Percentiles rank a stretch among this genome's conserved stretches.
phyloP scores from a whole-genome alignment of 2,888 invertebrate species.

The Selenia dentaria region DNA sequence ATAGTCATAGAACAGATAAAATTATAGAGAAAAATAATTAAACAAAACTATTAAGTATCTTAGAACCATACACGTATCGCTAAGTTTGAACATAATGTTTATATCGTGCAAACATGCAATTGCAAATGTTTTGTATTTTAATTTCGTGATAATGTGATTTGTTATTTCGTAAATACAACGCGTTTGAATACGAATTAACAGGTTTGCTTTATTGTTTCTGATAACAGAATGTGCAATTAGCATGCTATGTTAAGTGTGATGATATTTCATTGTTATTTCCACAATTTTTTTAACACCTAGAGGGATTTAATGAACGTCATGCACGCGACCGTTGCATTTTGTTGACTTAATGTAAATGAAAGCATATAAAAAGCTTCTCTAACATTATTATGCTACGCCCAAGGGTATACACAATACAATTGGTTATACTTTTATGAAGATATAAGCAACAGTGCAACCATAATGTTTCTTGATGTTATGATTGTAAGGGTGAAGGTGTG shows the following conservation, averaged over 20 bases:
- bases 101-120: conserved; percentile 61
- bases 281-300: conserved; percentile 16
- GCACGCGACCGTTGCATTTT: conserved; percentile 29
- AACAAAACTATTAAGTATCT: no score
- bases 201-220: conserved; percentile 50
- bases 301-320: conserved; percentile 16
- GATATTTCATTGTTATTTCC: conserved; percentile 22
- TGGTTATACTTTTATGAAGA: no score
- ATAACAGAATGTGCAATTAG: conserved; percentile 52
- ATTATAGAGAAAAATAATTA: no score
- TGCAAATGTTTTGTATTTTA: conserved; percentile 43
- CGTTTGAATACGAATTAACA: conserved; percentile 44
- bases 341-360: conserved; percentile 16
- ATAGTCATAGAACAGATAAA: no score
- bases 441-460: no score
- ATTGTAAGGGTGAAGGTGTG: no score
- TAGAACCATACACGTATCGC: no score
- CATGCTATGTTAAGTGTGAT: conserved; percentile 36
- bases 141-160: conserved; percentile 54
- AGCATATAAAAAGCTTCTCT: conserved; percentile 2
- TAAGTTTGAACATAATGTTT: conserved; percentile 51
- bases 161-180: conserved; percentile 42
- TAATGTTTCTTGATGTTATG: no score
- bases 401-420: no score
- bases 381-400: no score